phyloP scores from a whole-genome alignment of 2,888 invertebrate species.

The Blastobasis adustella region DNA sequence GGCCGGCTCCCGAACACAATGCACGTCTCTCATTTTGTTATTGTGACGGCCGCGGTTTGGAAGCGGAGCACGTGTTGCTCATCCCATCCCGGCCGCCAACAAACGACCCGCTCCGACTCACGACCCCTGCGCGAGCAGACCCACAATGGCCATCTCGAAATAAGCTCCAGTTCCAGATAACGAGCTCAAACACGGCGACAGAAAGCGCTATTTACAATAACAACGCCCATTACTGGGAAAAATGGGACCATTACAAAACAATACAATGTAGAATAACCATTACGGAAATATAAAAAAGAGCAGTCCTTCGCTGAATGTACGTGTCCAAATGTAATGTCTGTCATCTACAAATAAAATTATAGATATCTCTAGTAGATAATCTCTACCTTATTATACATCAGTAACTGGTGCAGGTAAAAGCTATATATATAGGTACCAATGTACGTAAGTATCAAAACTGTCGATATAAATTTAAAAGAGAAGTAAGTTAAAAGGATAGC shows the following conservation, averaged over 20 bases:
- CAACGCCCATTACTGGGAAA: constrained; percentile 18
- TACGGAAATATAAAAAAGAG: constrained; percentile 26
- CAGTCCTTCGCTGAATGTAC: constrained; percentile 20
- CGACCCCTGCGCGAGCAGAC: constrained; percentile 12
- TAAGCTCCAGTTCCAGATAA: constrained; percentile 3
- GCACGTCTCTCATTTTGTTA: constrained; percentile 56
- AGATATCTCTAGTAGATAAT: too few species aligned
- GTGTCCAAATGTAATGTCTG: too few species aligned
- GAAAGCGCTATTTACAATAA: constrained; percentile 25
- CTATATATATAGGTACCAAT: too few species aligned
- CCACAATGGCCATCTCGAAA: constrained; percentile 13
- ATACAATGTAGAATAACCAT: constrained; percentile 17
- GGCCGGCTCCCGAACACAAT: constrained; percentile 45
- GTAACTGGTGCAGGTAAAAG: too few species aligned
- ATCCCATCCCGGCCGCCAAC: constrained; percentile 41
- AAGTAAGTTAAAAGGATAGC: too few species aligned
- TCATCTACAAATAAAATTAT: too few species aligned
- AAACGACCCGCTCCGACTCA: constrained; percentile 4
- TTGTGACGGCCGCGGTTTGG: constrained; percentile 50
- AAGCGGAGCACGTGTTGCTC: constrained; percentile 58
- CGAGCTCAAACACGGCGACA: constrained; percentile 19
- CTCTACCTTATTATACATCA: too few species aligned
- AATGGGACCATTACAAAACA: constrained; percentile 26
- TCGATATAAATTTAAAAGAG: too few species aligned
- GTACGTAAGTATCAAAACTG: too few species aligned